Base-by-base conservation (phyloP, 1,140 invertebrate species). In the Wasmannia auropunctata region DNA sequence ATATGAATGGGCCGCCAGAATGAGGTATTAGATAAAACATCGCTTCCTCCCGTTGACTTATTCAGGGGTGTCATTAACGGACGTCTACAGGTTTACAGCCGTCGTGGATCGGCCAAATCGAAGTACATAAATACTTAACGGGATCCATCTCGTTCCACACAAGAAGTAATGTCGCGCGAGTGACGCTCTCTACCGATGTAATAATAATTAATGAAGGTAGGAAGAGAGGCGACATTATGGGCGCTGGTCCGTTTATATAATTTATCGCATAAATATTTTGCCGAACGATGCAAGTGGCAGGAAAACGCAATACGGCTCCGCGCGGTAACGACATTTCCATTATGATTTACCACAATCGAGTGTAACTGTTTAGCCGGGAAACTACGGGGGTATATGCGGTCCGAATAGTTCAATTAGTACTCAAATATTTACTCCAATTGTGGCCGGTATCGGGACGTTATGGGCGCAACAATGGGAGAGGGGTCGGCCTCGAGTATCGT, bases 361-460 rank as follows among this genome's bases (percentile, higher is more conserved):
- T 84, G 86, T 88, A 88, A 86, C 89, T 80, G 89, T 90, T 90
- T 85, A 88, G 77, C 77, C 22, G 72, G 63, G 69, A 56, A 80
- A 76, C 54, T 56, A 79, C 54, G 65, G 80, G n/a, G 63, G 58
- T 90, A 84, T 80, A 88, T 28, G 86, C 74, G 83, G 63, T 72
- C 22, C 37, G 86, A 85, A 91, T 90, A 88, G 89, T 91, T 91
- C 89, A 90, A 91, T 91, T 91, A 91, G 89, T 74, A 86, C 79
- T 91, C 89, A 91, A 91, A 91, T 91, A 91, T 91, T 91, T 91
- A 91, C 89, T 80, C 87, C 74, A 86, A 91, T 85, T 80, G 89
- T 54, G 88, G 89, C 34, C 51, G 67, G 81, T 84, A 91, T 90
- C 74, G 87, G 84, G 85, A 89, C 87, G 84, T 88, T 83, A 72